These are phyloP conservation scores for Geopemphigus sp. DNA, from an alignment of 1,140 invertebrate genomes.

Conservation along the genomic window DNA sequence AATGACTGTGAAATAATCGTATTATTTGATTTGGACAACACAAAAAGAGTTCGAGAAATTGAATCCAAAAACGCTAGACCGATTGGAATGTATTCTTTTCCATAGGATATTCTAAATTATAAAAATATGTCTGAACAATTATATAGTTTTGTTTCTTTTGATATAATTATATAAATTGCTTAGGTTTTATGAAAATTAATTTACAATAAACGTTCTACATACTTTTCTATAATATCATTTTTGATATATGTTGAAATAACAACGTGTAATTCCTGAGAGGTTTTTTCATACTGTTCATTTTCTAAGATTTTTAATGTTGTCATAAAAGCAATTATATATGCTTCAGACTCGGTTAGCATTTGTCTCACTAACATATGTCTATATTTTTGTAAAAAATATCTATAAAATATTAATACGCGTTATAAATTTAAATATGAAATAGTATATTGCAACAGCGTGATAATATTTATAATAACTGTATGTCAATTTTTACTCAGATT, in stretches of 20 bases:
- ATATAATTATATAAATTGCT: neutral
- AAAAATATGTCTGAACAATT: neutral
- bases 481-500: too few species aligned
- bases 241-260: neutral
- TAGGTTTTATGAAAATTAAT: neutral
- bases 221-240: slow-evolving; percentile 12
- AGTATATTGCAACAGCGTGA: too few species aligned
- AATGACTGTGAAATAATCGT: slow-evolving; percentile 11
- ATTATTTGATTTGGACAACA: slow-evolving; percentile 7
- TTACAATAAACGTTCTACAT: neutral
- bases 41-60: slow-evolving; percentile 10
- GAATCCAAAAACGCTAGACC: slow-evolving; percentile 27
- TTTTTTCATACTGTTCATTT: neutral
- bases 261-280: neutral
- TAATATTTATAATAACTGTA: too few species aligned
- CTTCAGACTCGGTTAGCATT: slow-evolving; percentile 37
- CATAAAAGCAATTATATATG: neutral
- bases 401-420: neutral
- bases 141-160: neutral
- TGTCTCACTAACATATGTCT: slow-evolving; percentile 12
- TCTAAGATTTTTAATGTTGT: slow-evolving; percentile 5
- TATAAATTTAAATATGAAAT: neutral
- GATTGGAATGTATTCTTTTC: slow-evolving; percentile 32
- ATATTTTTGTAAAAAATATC: slow-evolving; percentile 15
- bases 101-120: slow-evolving; percentile 1